Conservation (phyloP, 2,113 vertebrate genomes). For the Rhinogobius similis region DNA sequence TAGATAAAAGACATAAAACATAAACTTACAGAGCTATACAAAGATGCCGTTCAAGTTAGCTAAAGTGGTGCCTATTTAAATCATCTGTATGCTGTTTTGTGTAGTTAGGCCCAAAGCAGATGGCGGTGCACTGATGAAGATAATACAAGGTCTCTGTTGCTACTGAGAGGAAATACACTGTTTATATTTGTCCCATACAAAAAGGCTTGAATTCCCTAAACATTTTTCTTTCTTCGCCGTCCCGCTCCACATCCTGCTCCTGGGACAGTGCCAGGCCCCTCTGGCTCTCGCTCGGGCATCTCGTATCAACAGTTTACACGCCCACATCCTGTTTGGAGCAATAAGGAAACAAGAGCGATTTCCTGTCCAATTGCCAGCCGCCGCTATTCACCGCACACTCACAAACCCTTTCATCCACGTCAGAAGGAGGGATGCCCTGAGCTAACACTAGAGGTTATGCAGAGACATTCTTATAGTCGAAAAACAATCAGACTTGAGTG, state of each 20-base stretch:
- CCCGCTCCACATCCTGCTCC: constrained; percentile 16
- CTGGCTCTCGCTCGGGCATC: constrained; percentile 66
- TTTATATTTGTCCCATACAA: constrained; percentile 15
- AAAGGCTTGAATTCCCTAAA: constrained; percentile 10
- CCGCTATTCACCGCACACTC: constrained; percentile 46
- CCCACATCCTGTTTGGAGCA: constrained; percentile 83
- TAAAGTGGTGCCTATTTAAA: no score
- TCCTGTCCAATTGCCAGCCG: constrained; percentile 70
- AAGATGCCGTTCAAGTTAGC: no score
- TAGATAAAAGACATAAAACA: not conserved
- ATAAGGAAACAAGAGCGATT: constrained; percentile 79
- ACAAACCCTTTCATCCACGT: constrained; percentile 30
- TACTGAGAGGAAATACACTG: constrained; percentile 8
- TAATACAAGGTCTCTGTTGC: constrained; percentile 3
- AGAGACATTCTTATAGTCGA: no score
- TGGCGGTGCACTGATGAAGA: not conserved
- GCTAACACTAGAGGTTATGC: constrained; percentile 14
- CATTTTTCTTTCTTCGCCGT: constrained; percentile 5
- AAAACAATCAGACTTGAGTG: no score
- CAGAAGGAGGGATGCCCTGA: constrained; percentile 23
- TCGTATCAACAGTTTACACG: constrained; percentile 81
- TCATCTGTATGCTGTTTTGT: no score
- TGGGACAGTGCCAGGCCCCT: constrained; percentile 66
- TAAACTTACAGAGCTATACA: no score
- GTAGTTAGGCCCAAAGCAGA: not conserved